phyloP scores from a whole-genome alignment of 2,888 invertebrate species.

The Gordius sp. region DNA sequence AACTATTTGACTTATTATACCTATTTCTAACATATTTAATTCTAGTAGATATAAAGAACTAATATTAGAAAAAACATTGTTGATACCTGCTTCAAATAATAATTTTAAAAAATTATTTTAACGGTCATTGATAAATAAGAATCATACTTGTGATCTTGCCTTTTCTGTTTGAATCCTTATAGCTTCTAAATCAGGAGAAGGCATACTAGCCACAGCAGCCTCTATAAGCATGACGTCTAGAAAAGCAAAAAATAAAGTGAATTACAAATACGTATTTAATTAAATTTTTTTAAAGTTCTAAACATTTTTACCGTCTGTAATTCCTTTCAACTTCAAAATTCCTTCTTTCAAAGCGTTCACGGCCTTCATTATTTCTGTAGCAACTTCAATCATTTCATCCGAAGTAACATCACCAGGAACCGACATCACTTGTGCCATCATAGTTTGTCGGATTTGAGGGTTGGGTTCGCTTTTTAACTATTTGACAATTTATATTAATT shows the following conservation, averaged over 20 bases:
- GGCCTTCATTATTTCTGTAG: neutral
- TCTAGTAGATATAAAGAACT: too few species aligned
- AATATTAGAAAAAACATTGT: too few species aligned
- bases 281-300: neutral
- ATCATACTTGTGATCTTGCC: neutral
- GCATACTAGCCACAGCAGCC: neutral
- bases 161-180: neutral
- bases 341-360: neutral
- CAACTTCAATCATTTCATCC: neutral
- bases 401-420: neutral
- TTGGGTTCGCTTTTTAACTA: neutral
- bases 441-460: neutral
- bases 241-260: neutral
- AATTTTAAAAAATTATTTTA: neutral
- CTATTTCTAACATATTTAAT: too few species aligned
- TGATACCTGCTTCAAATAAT: too few species aligned
- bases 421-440: neutral
- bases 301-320: neutral
- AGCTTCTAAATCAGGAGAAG: neutral
- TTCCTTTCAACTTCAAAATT: neutral
- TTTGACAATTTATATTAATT: neutral
- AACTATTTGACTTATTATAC: too few species aligned
- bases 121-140: too few species aligned
- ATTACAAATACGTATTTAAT: neutral
- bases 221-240: neutral